Base-by-base conservation (phyloP, 64 coral and sea anemone genomes). In the Actinia equina region DNA sequence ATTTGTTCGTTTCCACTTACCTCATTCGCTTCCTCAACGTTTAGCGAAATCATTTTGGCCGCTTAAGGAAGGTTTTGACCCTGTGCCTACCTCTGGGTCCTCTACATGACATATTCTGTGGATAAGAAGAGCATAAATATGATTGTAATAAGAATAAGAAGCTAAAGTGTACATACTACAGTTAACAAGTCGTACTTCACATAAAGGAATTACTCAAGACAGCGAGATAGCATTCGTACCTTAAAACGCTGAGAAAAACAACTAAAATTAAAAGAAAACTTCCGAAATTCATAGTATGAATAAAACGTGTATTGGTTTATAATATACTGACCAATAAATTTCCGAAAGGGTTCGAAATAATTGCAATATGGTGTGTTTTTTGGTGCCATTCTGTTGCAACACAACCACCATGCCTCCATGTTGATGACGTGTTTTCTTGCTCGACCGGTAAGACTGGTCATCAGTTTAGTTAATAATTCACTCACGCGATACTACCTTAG, bases 371-470 rank as follows among this genome's bases (percentile, higher is more conserved):
- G 44, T 60, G 6, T 13, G 27, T 56, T 63, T 71, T 86, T 71
- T 84, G 43, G 60, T 85, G 46, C 86, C 89, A 77, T 49, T 44
- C 27, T 18, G 49, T 79, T 80, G 70, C 54, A 77, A 9, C 52
- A 44, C 81, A 71, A 84, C 61, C 83, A 91, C 43, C 18, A 49
- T 49, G 70, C 52, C 69, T 91, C 89, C 89, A 91, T 79, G 14
- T 60, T 77, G 89, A 79, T 86, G 89, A 91, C 89, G 89, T 91
- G 89, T 91, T 77, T 83, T 85, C 57, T 44, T 85, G 71, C 20
- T 43, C 17, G 89, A 91, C 89, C 89, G 83, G 89, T 85, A 82
- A 91, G 83, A 91, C 89, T 91, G 89, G 89, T 91, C 86, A n/a
- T n/a, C n/a, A n/a, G n/a, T 81, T 22, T 16, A 44, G 69, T 81